Base-by-base conservation (phyloP, 2,888 invertebrate species). In the Drosophila phalerata region DNA sequence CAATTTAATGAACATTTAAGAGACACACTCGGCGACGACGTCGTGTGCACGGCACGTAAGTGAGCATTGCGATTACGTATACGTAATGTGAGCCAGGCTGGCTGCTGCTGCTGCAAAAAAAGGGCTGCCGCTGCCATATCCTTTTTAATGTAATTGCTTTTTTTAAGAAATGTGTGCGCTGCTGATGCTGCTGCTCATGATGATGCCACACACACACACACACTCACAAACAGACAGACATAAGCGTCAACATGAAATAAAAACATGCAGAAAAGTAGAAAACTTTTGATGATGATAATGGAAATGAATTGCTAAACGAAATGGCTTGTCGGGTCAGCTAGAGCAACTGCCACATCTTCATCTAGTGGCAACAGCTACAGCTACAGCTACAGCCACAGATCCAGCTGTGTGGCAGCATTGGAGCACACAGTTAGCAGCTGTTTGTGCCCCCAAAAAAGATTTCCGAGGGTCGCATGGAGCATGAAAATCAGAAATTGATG, bases 1-100 rank as follows among this genome's bases (percentile, higher is more conserved):
- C 90, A 85, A 90, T 91, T 91, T 91, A 90, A 91, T 91, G 90
- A 90, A 88, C 90, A 91, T 90, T 91, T 90, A 90, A 91, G 84
- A 90, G 90, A 90, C 86, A 90, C 89, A 87, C 81, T 82, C 80
- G 55, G 38, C 43, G 62, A 52, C 43, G 40, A 60, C 64, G 22
- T 22, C 22, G 22, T 72, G 57, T 61, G 49, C 32, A 55, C 62
- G 77, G 73, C 74, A 85, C 86, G 77, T 83, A 85, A 76, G 85
- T 66, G 64, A 62, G 72, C 75, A 69, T 71, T 78, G 53, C 75
- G 76, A 76, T 85, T 81, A 85, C 79, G 68, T 81, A 85, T 79
- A 85, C 77, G 82, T 76, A 81, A 66, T 62, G 69, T 76, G 63
- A 55, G 73, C 34, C 56, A 22, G 22, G 15, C 43, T 51, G 40